These are phyloP conservation scores for Tuberolachnus salignus DNA, from an alignment of 2,888 invertebrate species.

Conservation along the genomic window DNA sequence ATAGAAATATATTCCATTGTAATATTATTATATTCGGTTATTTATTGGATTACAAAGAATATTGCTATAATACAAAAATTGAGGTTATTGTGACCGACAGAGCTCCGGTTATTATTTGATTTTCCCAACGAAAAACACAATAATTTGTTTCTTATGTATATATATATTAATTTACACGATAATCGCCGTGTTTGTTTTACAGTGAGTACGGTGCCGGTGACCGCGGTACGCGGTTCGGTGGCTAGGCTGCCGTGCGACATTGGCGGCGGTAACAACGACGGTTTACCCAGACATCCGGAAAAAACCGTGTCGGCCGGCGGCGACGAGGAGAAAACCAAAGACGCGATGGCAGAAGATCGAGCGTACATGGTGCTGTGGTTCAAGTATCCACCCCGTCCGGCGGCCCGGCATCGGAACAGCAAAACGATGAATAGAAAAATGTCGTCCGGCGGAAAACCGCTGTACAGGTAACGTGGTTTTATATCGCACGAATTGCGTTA, in stretches of 20 bases:
- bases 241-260: constrained; percentile 57
- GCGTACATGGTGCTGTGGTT: constrained; percentile 58
- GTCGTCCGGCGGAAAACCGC: constrained; percentile 55
- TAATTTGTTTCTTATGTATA: background rate
- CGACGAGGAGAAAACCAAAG: background rate
- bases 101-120: too few species aligned
- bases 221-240: constrained; percentile 55
- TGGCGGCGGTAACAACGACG: constrained; percentile 39
- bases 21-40: too few species aligned
- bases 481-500: too few species aligned
- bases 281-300: constrained; percentile 2
- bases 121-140: background rate
- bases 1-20: too few species aligned
- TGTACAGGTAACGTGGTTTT: constrained; percentile 54
- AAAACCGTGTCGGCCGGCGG: background rate
- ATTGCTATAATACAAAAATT: too few species aligned
- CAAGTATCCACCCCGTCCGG: constrained; percentile 34
- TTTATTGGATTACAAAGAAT: too few species aligned
- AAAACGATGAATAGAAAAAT: constrained; percentile 26
- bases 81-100: too few species aligned
- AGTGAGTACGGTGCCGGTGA: constrained; percentile 55
- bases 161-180: background rate
- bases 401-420: constrained; percentile 26
- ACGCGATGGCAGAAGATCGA: constrained; percentile 49
- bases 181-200: background rate